phyloP scores from a whole-genome alignment of 2,113 vertebrate genomes.

The Laterallus jamaicensis region DNA sequence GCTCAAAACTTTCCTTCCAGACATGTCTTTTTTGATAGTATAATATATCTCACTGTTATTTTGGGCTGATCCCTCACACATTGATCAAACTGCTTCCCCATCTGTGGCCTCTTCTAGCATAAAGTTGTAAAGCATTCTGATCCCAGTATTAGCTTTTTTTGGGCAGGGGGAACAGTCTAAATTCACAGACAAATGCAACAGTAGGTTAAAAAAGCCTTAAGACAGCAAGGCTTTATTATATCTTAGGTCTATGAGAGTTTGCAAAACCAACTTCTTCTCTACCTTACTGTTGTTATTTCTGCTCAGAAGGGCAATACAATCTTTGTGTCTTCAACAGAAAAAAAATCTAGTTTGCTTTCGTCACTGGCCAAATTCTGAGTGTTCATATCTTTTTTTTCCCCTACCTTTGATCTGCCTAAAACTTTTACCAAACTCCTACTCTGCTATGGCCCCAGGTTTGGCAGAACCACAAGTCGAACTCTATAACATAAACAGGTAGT shows the following conservation, averaged over 20 bases:
- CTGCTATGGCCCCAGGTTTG: neutral
- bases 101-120: slow-evolving; percentile 45
- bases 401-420: neutral
- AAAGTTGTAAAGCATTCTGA: neutral
- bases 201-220: neutral
- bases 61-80: slow-evolving; percentile 39
- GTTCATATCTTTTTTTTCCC: neutral
- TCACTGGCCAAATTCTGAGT: neutral
- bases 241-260: neutral
- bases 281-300: slow-evolving; percentile 2
- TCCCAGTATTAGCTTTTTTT: neutral
- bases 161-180: slow-evolving; percentile 21
- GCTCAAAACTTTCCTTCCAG: slow-evolving; percentile 51
- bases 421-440: neutral
- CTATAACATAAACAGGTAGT: neutral
- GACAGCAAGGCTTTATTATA: slow-evolving; percentile 8
- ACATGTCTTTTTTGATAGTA: slow-evolving; percentile 41
- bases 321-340: neutral
- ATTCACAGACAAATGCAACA: slow-evolving; percentile 47
- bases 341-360: neutral
- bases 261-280: neutral
- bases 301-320: neutral
- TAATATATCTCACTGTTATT: slow-evolving; percentile 59
- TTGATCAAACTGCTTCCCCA: slow-evolving; percentile 39
- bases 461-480: neutral